Evolutionary conservation across 2,888 invertebrate genomes (phyloP), one percentile per base, ranked within the genome.

Genomic region (Dynastes maya): DNA sequence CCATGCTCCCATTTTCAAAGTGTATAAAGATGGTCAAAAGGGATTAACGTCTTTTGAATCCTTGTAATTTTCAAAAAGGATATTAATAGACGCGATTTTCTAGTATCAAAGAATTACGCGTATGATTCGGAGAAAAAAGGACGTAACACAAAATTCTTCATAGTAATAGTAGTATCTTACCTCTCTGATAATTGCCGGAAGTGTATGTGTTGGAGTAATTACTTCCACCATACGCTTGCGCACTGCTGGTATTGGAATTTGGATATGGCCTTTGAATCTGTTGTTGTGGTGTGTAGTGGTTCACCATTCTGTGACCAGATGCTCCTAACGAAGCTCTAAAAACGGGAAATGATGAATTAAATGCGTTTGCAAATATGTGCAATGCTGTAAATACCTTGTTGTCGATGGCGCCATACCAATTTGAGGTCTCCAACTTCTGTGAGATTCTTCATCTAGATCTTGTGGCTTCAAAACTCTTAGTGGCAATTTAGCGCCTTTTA

Each of bases 381-480:
- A 49, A n/a, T 11, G 22, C 3, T 49, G 63, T 45, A 9, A 6
- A 65, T 82, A 87, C 88, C 88, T 85, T 80, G 85, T 85, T 11
- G 84, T 87, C 2, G 88, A 85, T 13, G 86, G 87, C 11, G 85
- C 88, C 87, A 88, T 89, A 89, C 97, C 97, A 81, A 95, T 94
- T 85, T 92, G 92, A 5, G 96, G 95, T 77, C 93, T 90, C 92
- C 94, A 96, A 86, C 94, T 93, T 86, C 93, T 91, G 84, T 92
- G 92, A 82, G 93, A 91, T 84, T 91, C 90, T n/a, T 90, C 90
- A 2, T 88, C 88, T 79, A 95, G 91, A 87, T 95, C 93, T 53
- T 93, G 93, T 0, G 97, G 95, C 86, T 96, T 96, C 77, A 98
- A 90, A 8, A 96, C 94, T 80, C 91, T 89, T 0, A 92, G 91